Evolutionary conservation across 2,888 invertebrate genomes (phyloP).

Genomic region (Tetheella fluctuosa): DNA sequence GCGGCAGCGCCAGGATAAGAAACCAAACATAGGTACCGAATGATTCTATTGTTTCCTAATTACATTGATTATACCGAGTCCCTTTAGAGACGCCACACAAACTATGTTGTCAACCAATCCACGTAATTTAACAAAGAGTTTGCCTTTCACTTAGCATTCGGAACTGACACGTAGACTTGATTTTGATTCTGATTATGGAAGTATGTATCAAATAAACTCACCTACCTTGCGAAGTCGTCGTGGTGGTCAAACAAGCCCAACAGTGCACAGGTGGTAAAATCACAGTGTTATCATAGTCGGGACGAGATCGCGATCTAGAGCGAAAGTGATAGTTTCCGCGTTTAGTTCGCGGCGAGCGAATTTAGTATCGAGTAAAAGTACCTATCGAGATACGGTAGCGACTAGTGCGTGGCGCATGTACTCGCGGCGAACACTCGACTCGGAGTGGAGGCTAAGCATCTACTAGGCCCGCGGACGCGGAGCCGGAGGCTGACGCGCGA

Average conservation of each 20-base stretch:
- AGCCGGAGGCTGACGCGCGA: conserved; percentile 23
- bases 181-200: conserved; percentile 58
- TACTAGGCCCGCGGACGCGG: conserved; percentile 29
- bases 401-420: conserved; percentile 56
- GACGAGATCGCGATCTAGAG: conserved; percentile 49
- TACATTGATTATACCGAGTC: conserved; percentile 23
- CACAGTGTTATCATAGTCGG: conserved; percentile 65
- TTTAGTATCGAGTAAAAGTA: conserved; percentile 53
- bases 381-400: conserved; percentile 33
- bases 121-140: conserved; percentile 77
- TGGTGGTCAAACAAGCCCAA: conserved; percentile 47
- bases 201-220: conserved; percentile 50
- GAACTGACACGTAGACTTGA: conserved; percentile 78
- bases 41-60: neutral
- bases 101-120: conserved; percentile 58
- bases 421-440: conserved; percentile 61
- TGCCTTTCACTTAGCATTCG: conserved; percentile 80
- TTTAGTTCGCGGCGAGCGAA: conserved; percentile 43
- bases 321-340: conserved; percentile 71
- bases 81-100: conserved; percentile 39
- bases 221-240: conserved; percentile 63
- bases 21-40: neutral
- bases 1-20: no score
- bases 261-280: conserved; percentile 56
- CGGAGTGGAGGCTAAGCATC: conserved; percentile 50